phyloP scores from a whole-genome alignment of 1,140 invertebrate genomes.

The Tenebrio molitor region DNA sequence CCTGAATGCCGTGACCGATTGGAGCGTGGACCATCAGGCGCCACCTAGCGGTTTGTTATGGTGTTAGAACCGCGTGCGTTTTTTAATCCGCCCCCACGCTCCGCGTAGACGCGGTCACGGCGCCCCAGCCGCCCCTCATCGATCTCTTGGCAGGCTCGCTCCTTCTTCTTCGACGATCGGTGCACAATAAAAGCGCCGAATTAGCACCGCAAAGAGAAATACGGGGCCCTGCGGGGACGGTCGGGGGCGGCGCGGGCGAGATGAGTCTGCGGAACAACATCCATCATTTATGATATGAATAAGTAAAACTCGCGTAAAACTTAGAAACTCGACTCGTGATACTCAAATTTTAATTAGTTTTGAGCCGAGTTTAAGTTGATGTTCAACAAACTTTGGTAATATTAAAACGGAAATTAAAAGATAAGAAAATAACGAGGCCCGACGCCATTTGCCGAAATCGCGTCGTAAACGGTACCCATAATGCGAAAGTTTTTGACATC shows the following conservation, averaged over 20 bases:
- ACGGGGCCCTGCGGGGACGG: background rate
- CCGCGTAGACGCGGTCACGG: too few relatives aligned
- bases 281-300: constrained; percentile 50
- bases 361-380: constrained; percentile 60
- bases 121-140: too few relatives aligned
- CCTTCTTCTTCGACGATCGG: background rate
- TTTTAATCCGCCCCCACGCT: too few relatives aligned
- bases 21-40: too few relatives aligned
- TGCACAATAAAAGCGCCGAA: background rate
- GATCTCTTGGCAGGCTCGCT: too few relatives aligned
- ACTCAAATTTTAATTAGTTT: constrained; percentile 66
- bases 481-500: constrained; percentile 24
- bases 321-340: constrained; percentile 59
- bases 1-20: too few relatives aligned
- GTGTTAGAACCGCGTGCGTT: too few relatives aligned
- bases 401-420: constrained; percentile 66
- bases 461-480: constrained; percentile 24
- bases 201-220: background rate
- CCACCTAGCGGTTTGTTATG: too few relatives aligned
- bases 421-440: constrained; percentile 64
- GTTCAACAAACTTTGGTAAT: constrained; percentile 63
- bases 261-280: constrained; percentile 45
- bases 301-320: constrained; percentile 62
- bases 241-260: background rate
- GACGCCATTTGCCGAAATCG: constrained; percentile 50